phyloP scores from a whole-genome alignment of 2,797 vertebrate species.

The Eulemur mongoz region DNA sequence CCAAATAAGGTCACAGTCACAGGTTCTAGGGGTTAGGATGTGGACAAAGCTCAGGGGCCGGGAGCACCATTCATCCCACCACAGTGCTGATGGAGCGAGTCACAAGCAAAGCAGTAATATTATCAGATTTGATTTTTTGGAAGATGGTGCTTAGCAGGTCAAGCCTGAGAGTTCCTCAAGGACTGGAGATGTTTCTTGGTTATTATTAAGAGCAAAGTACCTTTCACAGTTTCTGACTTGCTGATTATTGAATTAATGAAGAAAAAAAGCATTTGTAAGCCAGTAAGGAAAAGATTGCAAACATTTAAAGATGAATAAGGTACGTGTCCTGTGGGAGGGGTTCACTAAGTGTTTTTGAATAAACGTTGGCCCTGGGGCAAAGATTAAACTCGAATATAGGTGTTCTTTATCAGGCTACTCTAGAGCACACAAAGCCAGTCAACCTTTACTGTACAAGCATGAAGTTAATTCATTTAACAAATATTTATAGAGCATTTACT shows the following conservation, averaged over 20 bases:
- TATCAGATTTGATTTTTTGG: background rate
- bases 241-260: background rate
- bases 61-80: background rate
- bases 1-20: background rate
- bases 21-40: background rate
- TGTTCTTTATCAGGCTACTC: background rate
- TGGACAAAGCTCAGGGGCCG: background rate
- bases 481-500: constrained; percentile 63
- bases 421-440: constrained; percentile 10
- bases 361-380: background rate
- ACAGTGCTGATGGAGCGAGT: background rate
- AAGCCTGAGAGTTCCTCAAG: background rate
- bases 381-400: background rate
- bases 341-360: background rate
- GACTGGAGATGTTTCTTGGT: background rate
- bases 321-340: background rate
- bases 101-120: background rate
- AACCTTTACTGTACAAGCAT: background rate
- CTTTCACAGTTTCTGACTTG: background rate
- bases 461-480: constrained; percentile 46
- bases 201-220: background rate
- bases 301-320: background rate
- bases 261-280: background rate
- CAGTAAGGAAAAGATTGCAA: background rate
- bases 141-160: background rate